Evolutionary conservation across 1,140 invertebrate genomes (phyloP), one percentile per base, ranked within the genome.

Genomic region (Drosophila serrata): DNA sequence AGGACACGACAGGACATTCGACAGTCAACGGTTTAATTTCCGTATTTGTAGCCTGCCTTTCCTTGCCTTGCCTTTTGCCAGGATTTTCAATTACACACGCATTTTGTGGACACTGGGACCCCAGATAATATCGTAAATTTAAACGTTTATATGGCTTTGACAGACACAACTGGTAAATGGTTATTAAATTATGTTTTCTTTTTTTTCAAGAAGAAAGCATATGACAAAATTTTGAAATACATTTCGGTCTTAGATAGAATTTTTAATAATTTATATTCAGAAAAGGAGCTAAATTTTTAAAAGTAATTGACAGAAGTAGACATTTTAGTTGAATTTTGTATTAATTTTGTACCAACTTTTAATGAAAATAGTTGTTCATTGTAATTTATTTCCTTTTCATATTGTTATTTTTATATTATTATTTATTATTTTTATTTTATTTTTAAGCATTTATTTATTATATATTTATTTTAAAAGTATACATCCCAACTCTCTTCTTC

Each of bases 21-120:
- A 48, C 79, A 69, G 59, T 73, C 67, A 68, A 79, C 62, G 75
- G 40, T 86, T 78, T 63, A 63, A 77, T 58, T 85, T 77, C 51
- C 74, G 62, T 48, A 37, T 68, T 62, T 63, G 82, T 75, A 12
- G 11, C 33, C 33, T 33, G 33, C 33, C 3, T 33, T 51, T 62
- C 46, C 24, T 46, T 33, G 48, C n/a, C 29, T 35, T 35, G 51
- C 13, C 51, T 9, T 24, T 55, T 35, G 19, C 33, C 19, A 29
- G 56, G 55, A 59, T 76, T 67, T 85, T 75, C 82, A 85, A 86
- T 74, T 78, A 69, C 57, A 69, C 64, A 68, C 24, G 27, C 35
- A 24, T 22, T 29, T 37, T 27, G 56, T 17, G 27, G 31, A n/a
- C 8, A 40, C 22, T 59, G 59, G 39, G 51, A 11, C 2, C 31